Evolutionary conservation across 2,113 vertebrate species (phyloP).

Genomic region (Misgurnus mizolepis): DNA sequence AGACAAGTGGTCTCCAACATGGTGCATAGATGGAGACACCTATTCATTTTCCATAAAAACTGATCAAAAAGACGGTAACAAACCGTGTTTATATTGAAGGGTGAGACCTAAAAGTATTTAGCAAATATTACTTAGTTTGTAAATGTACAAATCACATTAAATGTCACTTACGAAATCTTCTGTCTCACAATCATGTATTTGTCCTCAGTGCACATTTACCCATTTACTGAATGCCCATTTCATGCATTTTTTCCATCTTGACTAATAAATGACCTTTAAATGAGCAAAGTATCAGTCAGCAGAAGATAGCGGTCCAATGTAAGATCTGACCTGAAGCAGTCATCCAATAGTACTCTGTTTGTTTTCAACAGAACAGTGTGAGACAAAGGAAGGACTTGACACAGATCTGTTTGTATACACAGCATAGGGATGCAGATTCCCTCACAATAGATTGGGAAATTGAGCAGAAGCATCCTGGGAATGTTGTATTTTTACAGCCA

Average conservation of each 20-base stretch:
- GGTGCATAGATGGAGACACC: no score
- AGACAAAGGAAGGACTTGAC: conserved; percentile 45
- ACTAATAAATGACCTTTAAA: not conserved
- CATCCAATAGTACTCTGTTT: conserved; percentile 33
- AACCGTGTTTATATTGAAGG: not conserved
- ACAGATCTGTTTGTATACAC: conserved; percentile 23
- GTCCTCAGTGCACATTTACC: not conserved
- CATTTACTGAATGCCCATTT: not conserved
- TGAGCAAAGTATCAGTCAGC: not conserved
- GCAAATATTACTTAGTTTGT: no score
- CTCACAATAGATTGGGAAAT: conserved; percentile 37
- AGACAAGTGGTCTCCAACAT: not conserved
- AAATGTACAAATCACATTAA: no score
- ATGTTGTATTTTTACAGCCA: conserved; percentile 3
- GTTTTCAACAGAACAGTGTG: conserved; percentile 39
- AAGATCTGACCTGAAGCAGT: conserved; percentile 10
- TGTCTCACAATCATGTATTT: not conserved
- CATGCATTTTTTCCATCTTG: not conserved
- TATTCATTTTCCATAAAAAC: not conserved
- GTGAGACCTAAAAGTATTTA: no score
- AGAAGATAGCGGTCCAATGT: not conserved
- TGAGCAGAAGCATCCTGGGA: conserved; percentile 34
- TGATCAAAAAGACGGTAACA: not conserved
- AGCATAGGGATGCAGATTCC: conserved; percentile 41
- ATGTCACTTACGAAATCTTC: not conserved